Conservation (phyloP, 23 tunicate species). For the Phallusia fumigata region DNA sequence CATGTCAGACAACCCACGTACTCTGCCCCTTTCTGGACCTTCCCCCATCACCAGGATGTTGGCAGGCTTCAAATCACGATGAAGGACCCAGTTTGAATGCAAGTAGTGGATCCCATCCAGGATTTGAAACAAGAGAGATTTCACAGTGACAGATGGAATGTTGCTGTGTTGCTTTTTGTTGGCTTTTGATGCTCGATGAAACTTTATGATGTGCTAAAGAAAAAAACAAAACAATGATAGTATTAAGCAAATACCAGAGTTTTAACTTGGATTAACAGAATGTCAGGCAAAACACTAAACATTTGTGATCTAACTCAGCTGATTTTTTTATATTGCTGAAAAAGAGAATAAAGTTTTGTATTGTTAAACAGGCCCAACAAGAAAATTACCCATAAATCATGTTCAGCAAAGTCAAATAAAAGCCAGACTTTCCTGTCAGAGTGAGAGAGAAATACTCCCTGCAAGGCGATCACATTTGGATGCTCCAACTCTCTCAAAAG, state of each 20-base stretch:
- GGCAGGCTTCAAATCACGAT: slow-evolving; percentile 96
- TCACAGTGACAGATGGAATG: slow-evolving; percentile 92
- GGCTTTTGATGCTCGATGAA: slow-evolving; percentile 92
- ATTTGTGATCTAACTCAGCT: too few species aligned
- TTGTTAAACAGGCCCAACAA: too few species aligned
- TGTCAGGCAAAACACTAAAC: too few species aligned
- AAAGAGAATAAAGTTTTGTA: too few species aligned
- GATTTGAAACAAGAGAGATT: slow-evolving; percentile 91
- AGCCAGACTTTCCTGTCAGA: slow-evolving; percentile 94
- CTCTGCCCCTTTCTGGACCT: slow-evolving; percentile 97
- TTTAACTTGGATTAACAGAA: too few species aligned
- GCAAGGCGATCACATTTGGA: slow-evolving; percentile 90
- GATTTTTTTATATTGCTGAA: too few species aligned
- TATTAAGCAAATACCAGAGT: too few species aligned
- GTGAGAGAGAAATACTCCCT: slow-evolving; percentile 91
- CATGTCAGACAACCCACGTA: slow-evolving; percentile 21
- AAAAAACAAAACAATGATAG: neutral
- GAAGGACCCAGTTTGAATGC: slow-evolving; percentile 96
- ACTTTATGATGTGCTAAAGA: slow-evolving; percentile 90
- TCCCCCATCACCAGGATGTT: slow-evolving; percentile 99
- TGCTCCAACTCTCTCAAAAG: slow-evolving; percentile 90
- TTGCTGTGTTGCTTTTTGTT: slow-evolving; percentile 61
- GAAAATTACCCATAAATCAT: slow-evolving; percentile 98
- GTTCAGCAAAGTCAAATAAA: slow-evolving; percentile 96
- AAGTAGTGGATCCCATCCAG: slow-evolving; percentile 95